phyloP scores from a whole-genome alignment of 2,888 invertebrate genomes.

The Odontocolon sp. region DNA sequence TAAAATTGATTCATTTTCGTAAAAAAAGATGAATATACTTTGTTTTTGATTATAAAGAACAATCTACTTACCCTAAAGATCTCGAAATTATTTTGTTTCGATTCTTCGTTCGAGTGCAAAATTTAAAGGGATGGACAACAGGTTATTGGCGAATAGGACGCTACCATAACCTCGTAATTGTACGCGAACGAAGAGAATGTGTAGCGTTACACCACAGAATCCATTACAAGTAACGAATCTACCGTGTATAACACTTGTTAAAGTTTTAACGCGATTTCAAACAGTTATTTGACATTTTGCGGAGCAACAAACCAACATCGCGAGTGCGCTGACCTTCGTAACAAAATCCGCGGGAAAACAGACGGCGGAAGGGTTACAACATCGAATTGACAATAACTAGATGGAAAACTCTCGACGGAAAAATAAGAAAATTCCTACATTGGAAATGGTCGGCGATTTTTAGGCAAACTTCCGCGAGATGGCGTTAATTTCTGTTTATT shows the following conservation, averaged over 20 bases:
- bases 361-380: conserved; percentile 21
- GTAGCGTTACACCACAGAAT: neutral
- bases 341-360: conserved; percentile 72
- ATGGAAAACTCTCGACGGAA: too few relatives aligned
- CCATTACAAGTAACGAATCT: neutral
- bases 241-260: neutral
- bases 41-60: neutral
- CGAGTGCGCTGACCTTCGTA: conserved; percentile 43
- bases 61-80: conserved; percentile 28
- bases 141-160: conserved; percentile 11
- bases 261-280: conserved; percentile 17
- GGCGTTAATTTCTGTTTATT: too few relatives aligned
- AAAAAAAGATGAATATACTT: neutral
- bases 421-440: too few relatives aligned
- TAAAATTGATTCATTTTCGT: neutral
- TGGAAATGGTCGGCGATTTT: too few relatives aligned
- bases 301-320: conserved; percentile 29
- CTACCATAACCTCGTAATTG: conserved; percentile 49
- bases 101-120: conserved; percentile 2
- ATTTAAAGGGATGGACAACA: conserved; percentile 49
- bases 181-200: neutral
- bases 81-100: neutral
- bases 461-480: too few relatives aligned
- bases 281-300: conserved; percentile 31
- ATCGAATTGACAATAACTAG: too few relatives aligned